phyloP scores from a whole-genome alignment of 1,140 invertebrate genomes.

The Thaumetopoea pityocampa region DNA sequence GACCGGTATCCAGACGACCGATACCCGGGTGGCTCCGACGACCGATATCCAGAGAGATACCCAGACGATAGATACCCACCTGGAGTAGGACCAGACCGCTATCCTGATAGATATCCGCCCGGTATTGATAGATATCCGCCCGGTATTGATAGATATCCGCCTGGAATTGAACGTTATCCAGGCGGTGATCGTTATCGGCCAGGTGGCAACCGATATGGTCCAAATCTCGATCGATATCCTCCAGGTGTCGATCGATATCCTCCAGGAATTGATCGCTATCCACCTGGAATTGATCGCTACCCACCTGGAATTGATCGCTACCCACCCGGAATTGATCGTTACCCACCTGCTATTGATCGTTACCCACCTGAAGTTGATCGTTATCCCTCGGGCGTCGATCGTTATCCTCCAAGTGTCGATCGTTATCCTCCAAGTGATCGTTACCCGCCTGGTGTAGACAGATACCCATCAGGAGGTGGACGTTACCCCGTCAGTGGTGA shows the following conservation, averaged over 20 bases:
- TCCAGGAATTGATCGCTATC: constrained; percentile 24
- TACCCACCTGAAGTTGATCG: constrained; percentile 25
- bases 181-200: constrained; percentile 18
- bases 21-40: constrained; percentile 55
- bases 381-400: constrained; percentile 20
- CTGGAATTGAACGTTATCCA: constrained; percentile 29
- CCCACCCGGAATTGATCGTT: constrained; percentile 23
- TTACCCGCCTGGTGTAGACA: constrained; percentile 50
- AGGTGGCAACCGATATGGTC: constrained; percentile 47
- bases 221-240: constrained; percentile 43
- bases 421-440: constrained; percentile 34
- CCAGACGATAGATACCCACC: constrained; percentile 39
- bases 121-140: constrained; percentile 28
- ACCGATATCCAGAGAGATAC: constrained; percentile 40
- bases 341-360: constrained; percentile 21
- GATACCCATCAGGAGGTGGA: constrained; percentile 39
- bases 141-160: constrained; percentile 12
- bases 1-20: constrained; percentile 71
- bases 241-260: constrained; percentile 34
- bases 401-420: constrained; percentile 32
- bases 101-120: constrained; percentile 32
- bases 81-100: constrained; percentile 27
- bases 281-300: constrained; percentile 23
- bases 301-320: constrained; percentile 22
- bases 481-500: constrained; percentile 26